Evolutionary conservation across 2,113 vertebrate genomes (phyloP), one percentile per base, ranked within the genome.

Genomic region (Neogobius melanostomus): DNA sequence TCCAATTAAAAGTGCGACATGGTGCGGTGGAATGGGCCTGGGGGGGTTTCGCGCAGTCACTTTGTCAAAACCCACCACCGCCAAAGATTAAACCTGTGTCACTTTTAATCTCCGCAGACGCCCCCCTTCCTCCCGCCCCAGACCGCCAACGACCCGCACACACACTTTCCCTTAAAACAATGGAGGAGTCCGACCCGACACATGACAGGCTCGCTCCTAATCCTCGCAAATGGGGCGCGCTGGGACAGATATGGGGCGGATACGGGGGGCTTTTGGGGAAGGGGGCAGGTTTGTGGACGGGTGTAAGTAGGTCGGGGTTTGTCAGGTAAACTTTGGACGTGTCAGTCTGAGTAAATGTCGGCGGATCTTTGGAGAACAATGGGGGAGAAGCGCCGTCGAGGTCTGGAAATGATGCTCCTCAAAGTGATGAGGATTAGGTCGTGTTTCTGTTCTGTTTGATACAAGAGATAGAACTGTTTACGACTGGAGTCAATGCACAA

Each of bases 191-290:
- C 74, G 66, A 82, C 82, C 56, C 8, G 92, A 94, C 92, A 90
- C 91, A 82, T 96, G 95, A 98, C 95, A 91, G 95, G 95, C 92
- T 91, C 83, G 68, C 81, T 82, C 69, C 52, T 94, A 95, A 96
- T 95, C 91, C 77, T 71, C 88, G 89, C 89, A 96, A 96, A 95
- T 95, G 91, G 94, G 93, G 91, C 89, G 82, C 5, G 91, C 81
- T 80, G 73, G 74, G 83, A 76, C 82, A 72, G 28, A 72, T 84
- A 64, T 43, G 28, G 4, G 12, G 2, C 7, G 36, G 57, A 12
- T 5, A 6, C 4, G 17, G 53, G 53, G 9, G 21, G 11, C 10
- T 8, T 54, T 17, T 85, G 79, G 59, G 81, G 79, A 63, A 82
- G 88, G 87, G 36, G 71, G 43, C 21, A 8, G 64, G 70, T 8